Evolutionary conservation across 2,797 vertebrate species (phyloP).

Genomic region (Pteronotus mesoamericanus): DNA sequence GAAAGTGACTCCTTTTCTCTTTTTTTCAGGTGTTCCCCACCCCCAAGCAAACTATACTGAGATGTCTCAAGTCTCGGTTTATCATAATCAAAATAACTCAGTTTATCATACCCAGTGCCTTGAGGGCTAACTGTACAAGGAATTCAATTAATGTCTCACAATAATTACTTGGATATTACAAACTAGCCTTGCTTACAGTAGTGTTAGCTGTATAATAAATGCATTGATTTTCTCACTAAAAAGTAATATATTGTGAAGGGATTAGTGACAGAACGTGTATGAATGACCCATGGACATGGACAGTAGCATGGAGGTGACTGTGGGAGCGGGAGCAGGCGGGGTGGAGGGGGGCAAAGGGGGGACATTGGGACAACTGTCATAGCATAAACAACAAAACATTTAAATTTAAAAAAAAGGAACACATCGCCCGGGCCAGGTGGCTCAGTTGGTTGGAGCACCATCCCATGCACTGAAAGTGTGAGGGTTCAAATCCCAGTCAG

Average conservation of each 20-base stretch:
- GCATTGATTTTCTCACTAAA: neutral
- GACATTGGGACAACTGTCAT: neutral
- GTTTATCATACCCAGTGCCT: neutral
- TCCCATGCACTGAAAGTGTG: neutral
- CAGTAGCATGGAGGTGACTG: neutral
- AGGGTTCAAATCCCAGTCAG: neutral
- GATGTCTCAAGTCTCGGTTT: neutral
- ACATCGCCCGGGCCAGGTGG: neutral
- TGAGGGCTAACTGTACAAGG: neutral
- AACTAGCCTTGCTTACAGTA: neutral
- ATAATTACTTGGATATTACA: neutral
- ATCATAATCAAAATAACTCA: neutral
- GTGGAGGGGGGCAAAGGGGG: neutral
- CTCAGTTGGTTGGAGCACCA: neutral
- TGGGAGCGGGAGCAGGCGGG: neutral
- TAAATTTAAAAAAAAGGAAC: neutral
- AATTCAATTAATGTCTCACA: neutral
- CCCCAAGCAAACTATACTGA: neutral
- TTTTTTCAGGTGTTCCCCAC: neutral
- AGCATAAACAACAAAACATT: neutral
- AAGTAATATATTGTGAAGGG: neutral
- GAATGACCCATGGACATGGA: neutral
- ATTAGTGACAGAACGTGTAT: neutral
- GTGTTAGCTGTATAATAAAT: neutral
- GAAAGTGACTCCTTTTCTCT: neutral